These are phyloP conservation scores for Cichladusa arquata DNA, from an alignment of 2,113 vertebrate species.

Conservation along the genomic window DNA sequence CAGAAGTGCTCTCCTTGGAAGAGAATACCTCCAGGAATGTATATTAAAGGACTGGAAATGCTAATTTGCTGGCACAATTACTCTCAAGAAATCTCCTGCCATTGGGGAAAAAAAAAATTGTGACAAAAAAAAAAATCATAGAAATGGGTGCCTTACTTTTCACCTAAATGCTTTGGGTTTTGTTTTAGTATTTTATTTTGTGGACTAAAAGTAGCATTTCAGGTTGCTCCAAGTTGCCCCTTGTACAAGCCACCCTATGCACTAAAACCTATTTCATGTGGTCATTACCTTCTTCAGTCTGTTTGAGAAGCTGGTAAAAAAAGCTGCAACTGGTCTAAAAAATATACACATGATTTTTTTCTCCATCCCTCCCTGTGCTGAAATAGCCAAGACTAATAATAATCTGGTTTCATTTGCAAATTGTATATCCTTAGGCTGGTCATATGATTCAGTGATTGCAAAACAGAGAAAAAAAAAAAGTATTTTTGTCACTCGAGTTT, in stretches of 20 bases:
- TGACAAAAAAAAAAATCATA: not conserved
- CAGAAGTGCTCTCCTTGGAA: constrained; percentile 64
- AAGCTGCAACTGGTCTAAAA: constrained; percentile 42
- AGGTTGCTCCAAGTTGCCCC: not conserved
- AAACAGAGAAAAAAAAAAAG: constrained; percentile 56
- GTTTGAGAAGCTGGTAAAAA: not conserved
- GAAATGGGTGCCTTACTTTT: not conserved
- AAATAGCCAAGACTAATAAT: constrained; percentile 75
- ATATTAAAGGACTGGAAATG: constrained; percentile 65
- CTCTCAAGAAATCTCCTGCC: constrained; percentile 50
- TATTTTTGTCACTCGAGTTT: constrained; percentile 44
- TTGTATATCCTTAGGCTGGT: constrained; percentile 41
- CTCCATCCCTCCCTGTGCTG: constrained; percentile 14
- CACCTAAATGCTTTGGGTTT: not conserved
- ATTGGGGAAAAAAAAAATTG: not conserved
- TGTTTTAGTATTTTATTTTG: not conserved
- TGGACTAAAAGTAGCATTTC: not conserved
- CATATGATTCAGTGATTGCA: constrained; percentile 74
- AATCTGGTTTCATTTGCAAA: constrained; percentile 72
- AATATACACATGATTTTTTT: not conserved
- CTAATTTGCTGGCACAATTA: constrained; percentile 66
- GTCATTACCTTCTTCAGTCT: not conserved
- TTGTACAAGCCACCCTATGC: rapidly evolving
- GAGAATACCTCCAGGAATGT: constrained; percentile 69
- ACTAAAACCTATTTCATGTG: not conserved